phyloP scores from a whole-genome alignment of 23 tunicate species.

The Ciona savignyi region DNA sequence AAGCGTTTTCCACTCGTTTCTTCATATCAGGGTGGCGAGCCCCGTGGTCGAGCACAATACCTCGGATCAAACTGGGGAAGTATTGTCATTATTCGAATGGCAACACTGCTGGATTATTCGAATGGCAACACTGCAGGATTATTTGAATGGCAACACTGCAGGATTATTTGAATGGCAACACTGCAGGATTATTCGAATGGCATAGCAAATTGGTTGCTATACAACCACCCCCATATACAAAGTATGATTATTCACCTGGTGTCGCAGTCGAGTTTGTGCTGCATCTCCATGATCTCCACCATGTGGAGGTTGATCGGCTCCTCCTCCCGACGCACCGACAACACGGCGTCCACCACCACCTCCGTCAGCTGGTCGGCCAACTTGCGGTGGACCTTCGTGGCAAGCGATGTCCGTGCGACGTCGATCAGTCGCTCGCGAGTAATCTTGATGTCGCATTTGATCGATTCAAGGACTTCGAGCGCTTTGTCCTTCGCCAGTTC shows the following conservation, averaged over 20 bases:
- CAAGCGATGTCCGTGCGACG: conserved; percentile 83
- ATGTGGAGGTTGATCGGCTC: conserved; percentile 95
- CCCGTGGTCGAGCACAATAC: conserved; percentile 96
- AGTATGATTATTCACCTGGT: conserved; percentile 31
- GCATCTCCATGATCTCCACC: conserved; percentile 99
- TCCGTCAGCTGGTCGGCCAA: conserved; percentile 91
- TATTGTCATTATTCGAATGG: no score
- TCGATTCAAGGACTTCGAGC: conserved; percentile 53
- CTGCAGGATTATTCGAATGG: no score
- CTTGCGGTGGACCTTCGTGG: conserved; percentile 85
- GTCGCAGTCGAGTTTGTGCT: conserved; percentile 82
- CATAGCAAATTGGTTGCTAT: no score
- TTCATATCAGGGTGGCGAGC: conserved; percentile 98
- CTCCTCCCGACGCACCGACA: conserved; percentile 67
- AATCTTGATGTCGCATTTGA: conserved; percentile 50
- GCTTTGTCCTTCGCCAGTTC: conserved; percentile 90
- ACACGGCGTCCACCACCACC: conserved; percentile 88
- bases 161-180: no score
- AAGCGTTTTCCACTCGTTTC: conserved; percentile 88
- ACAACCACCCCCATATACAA: no score
- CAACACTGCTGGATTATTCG: no score
- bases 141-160: no score
- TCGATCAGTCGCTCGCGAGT: conserved; percentile 65
- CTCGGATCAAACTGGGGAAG: conserved; percentile 54
- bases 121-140: no score